Conservation (phyloP, 2,113 vertebrate genomes). For the Falco punctatus region DNA sequence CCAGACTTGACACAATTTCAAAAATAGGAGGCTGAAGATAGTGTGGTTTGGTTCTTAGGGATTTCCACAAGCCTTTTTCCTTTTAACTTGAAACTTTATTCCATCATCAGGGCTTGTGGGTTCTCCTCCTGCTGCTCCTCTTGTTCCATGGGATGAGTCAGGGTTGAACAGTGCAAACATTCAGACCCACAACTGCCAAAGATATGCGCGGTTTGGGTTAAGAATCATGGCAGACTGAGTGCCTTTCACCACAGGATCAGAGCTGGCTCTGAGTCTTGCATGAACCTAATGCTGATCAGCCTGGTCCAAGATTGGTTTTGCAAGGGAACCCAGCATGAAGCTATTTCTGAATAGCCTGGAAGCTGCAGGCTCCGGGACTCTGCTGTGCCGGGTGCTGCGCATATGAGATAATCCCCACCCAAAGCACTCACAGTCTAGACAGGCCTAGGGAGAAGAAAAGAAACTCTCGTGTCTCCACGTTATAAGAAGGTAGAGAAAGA, state of each 20-base stretch:
- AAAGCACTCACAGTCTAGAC: neutral
- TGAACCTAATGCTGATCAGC: neutral
- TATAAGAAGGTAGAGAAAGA: neutral
- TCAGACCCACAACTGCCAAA: neutral
- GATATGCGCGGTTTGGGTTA: neutral
- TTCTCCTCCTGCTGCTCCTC: conserved; percentile 35
- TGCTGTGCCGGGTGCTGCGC: neutral
- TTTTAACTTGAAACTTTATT: conserved; percentile 34
- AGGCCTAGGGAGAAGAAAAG: neutral
- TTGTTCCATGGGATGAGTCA: conserved; percentile 17
- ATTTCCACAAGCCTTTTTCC: neutral
- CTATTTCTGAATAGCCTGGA: neutral
- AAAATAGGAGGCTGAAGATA: neutral
- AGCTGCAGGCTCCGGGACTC: neutral
- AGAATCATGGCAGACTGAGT: neutral
- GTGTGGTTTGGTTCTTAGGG: neutral
- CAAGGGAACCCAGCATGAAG: neutral
- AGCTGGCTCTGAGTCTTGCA: neutral
- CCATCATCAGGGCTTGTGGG: neutral
- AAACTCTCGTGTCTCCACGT: neutral
- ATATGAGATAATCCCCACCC: neutral
- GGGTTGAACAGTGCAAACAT: conserved; percentile 41
- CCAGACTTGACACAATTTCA: neutral
- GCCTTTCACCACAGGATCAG: neutral
- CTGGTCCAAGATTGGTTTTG: neutral